Evolutionary conservation across 64 coral and sea anemone species (phyloP), one percentile per base, ranked within the genome.

Genomic region (Trachythela sp.): DNA sequence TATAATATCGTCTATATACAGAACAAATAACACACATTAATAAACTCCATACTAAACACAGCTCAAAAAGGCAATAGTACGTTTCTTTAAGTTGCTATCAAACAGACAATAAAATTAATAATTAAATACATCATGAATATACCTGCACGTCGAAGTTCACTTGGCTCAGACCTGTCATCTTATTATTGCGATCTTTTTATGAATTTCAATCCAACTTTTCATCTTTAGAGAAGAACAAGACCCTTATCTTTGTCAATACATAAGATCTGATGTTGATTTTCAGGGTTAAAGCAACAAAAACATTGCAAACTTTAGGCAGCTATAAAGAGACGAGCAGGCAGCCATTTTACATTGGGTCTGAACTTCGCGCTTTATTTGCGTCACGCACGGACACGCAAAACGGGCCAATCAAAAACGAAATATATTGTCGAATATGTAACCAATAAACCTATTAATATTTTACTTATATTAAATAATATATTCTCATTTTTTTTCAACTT

Each of bases 81-180:
- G 42, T 45, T 45, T 45, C 42, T 45, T 45, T 11, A 4, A 11
- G 42, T 6, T 45, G 11, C 42, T 45, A 45, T 45, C 4, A 45
- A 45, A 45, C 4, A 4, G 42, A 6, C 11, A 45, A 11, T 45
- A 11, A 45, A n/a, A 45, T 64, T 90, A 35, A 20, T 45, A 84
- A 60, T 54, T 84, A 80, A 51, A 30, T 58, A 70, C 80, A 45
- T 42, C 26, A 15, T 58, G 42, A 77, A 49, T 90, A 20, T 86
- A 97, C 95, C 95, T 94, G 90, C 87, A 93, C 90, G 64, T 97
- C 93, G 64, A 97, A 97, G 59, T 94, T 93, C 39, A 97, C 95
- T 88, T 97, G 95, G 52, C 95, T 97, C 51, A 97, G 86, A 67
- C 95, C 92, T 77, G 90, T 91, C 85, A 91, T 94, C 95, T 94